Evolutionary conservation across 2,113 vertebrate species (phyloP).

Genomic region (Campylorhamphus procurvoides): DNA sequence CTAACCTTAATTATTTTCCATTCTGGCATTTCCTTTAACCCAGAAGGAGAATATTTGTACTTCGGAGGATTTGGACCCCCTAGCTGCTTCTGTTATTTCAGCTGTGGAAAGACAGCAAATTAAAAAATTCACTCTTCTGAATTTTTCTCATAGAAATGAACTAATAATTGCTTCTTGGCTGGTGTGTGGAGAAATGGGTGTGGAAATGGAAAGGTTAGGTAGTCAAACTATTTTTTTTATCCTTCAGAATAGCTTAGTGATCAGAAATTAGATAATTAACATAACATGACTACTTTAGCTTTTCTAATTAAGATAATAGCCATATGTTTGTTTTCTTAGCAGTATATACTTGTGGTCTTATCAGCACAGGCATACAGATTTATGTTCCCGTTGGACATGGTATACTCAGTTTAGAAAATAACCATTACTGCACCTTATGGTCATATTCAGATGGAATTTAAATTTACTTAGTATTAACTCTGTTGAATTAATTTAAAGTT

Average conservation of each 20-base stretch:
- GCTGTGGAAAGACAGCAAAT: background rate
- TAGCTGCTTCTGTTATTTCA: slow-evolving; percentile 9
- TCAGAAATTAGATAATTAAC: slow-evolving; percentile 40
- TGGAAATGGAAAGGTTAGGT: slow-evolving; percentile 18
- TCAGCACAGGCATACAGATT: background rate
- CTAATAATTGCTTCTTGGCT: slow-evolving; percentile 10
- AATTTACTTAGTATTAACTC: background rate
- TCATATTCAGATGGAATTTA: background rate
- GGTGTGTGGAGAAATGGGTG: background rate
- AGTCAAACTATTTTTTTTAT: background rate
- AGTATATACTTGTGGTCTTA: background rate
- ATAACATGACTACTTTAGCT: slow-evolving; percentile 6
- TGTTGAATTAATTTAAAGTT: background rate
- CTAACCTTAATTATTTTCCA: background rate
- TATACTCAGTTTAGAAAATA: background rate
- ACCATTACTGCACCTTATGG: background rate
- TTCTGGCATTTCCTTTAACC: background rate
- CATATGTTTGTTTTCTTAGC: background rate
- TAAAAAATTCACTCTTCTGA: background rate
- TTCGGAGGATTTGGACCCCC: background rate
- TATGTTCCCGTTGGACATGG: background rate
- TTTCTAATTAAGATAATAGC: background rate
- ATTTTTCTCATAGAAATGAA: background rate
- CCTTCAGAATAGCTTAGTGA: slow-evolving; percentile 20
- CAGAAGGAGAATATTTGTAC: background rate